Evolutionary conservation across 64 coral and sea anemone species (phyloP).

Genomic region (Dendronephthya gigantea): DNA sequence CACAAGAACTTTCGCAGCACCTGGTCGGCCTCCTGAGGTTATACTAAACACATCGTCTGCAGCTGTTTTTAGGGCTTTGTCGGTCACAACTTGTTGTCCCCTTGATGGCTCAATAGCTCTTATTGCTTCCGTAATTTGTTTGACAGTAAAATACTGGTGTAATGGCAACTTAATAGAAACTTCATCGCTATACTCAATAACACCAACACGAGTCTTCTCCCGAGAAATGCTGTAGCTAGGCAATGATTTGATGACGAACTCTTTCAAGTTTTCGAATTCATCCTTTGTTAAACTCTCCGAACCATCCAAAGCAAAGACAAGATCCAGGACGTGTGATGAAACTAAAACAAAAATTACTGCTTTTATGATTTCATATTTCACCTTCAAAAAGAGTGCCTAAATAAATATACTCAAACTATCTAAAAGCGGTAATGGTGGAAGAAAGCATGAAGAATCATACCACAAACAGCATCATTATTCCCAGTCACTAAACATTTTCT

Average conservation of each 20-base stretch:
- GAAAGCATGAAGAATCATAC: not conserved
- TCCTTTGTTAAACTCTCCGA: constrained; percentile 11
- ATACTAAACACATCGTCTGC: not conserved
- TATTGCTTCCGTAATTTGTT: not conserved
- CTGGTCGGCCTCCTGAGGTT: constrained; percentile 15
- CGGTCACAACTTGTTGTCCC: not conserved
- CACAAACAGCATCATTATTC: not conserved
- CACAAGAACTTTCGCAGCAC: constrained; percentile 23
- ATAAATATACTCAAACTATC: not conserved
- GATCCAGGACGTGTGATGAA: constrained; percentile 23
- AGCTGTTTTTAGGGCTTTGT: not conserved
- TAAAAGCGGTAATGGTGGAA: not conserved
- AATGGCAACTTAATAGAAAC: not conserved
- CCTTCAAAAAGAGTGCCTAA: not conserved
- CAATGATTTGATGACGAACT: constrained; percentile 13
- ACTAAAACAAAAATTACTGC: not conserved
- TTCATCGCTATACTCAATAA: not conserved
- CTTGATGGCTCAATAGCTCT: not conserved
- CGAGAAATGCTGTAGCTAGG: constrained; percentile 14
- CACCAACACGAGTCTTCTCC: not conserved
- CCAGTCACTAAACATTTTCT: not conserved
- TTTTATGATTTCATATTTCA: no score
- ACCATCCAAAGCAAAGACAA: constrained; percentile 37
- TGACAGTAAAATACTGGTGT: not conserved
- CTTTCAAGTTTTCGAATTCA: constrained; percentile 37